phyloP scores from a whole-genome alignment of 1,140 invertebrate species.

The Rhyacophila brunnea region DNA sequence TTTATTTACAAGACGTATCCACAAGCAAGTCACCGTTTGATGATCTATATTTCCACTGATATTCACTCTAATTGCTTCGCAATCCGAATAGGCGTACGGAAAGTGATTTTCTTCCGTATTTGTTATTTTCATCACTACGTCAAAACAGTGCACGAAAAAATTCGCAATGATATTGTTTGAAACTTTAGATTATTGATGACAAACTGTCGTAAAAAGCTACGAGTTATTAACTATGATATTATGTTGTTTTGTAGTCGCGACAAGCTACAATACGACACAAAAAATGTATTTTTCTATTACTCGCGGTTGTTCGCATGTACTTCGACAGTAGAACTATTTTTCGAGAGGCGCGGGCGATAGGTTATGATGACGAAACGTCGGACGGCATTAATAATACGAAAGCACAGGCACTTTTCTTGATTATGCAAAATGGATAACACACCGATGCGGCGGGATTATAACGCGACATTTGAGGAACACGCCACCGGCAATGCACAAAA shows the following conservation, averaged over 20 bases:
- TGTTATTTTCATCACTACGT: no score
- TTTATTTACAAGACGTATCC: no score
- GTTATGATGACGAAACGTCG: constrained; percentile 14
- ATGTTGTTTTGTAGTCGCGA: no score
- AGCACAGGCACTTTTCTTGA: constrained; percentile 14
- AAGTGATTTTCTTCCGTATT: no score
- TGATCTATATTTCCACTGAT: no score
- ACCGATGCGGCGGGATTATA: constrained; percentile 10
- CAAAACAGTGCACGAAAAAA: no score
- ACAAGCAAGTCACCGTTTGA: no score
- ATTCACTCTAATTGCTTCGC: no score
- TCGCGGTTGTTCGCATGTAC: background rate
- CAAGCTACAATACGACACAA: background rate
- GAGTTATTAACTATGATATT: no score
- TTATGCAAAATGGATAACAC: constrained; percentile 7
- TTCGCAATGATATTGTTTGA: no score
- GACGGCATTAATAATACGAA: constrained; percentile 9
- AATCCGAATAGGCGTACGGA: no score
- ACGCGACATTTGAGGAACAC: constrained; percentile 11
- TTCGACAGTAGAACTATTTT: background rate
- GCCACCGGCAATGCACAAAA: constrained; percentile 12
- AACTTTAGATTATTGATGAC: background rate
- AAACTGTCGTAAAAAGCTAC: no score
- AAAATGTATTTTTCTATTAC: constrained; percentile 2
- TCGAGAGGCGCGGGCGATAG: constrained; percentile 6